Evolutionary conservation across 2,797 vertebrate species (phyloP), one percentile per base, ranked within the genome.

Genomic region (Pampus argenteus): DNA sequence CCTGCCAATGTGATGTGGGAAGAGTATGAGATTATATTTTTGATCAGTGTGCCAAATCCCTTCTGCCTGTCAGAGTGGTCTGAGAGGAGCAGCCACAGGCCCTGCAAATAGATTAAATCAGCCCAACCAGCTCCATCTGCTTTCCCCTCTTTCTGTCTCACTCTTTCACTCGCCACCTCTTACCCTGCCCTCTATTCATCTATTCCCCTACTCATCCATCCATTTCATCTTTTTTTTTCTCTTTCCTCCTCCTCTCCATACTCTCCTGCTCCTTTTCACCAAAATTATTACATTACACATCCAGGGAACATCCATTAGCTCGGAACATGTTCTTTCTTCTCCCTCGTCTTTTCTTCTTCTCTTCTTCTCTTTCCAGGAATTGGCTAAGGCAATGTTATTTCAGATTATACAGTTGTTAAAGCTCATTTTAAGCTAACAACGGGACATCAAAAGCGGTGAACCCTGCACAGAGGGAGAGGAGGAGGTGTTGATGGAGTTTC

Each of bases 381-480:
- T 76, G 85, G 82, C 86, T 57, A 75, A 71, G 77, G 89, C 88
- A 88, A 91, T 91, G 92, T 90, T 94, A 92, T 94, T 94, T 93
- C 85, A 91, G 90, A 94, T 94, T 90, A 92, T 91, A 89, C 88
- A 91, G 92, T 93, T 93, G 93, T 94, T 93, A 91, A 91, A 90
- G 91, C 89, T 94, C 85, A 90, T 92, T 92, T 92, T 87, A 87
- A 87, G 86, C 88, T 85, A 91, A 92, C 83, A 86, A 89, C 85
- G 71, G 92, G 91, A 91, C 90, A 91, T 91, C 88, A 92, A 87
- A 91, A 89, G 90, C 86, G 50, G 81, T 85, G 86, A 91, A 90
- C 84, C 88, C 65, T 76, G 85, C 88, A 82, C 87, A 85, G 89
- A 79, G 85, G 75, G 88, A 89, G 84, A 88, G 84, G 85, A 89